phyloP scores from a whole-genome alignment of 1,140 invertebrate species.

The Harpegnathos saltator region DNA sequence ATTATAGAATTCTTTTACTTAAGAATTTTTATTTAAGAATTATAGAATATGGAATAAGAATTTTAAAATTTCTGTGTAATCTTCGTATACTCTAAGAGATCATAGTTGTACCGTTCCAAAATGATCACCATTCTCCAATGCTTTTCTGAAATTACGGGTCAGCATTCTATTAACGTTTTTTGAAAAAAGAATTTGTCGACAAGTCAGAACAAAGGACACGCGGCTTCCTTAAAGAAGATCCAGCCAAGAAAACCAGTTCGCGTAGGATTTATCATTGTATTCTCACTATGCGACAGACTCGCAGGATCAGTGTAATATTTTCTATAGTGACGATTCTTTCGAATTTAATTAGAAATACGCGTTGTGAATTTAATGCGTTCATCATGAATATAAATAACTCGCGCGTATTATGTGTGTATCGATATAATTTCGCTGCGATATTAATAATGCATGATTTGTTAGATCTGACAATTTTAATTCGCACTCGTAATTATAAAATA shows the following conservation, averaged over 20 bases:
- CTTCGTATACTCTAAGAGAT: not conserved
- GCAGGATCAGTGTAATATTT: conserved; percentile 23
- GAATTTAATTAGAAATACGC: not conserved
- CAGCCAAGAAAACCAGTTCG: conserved; percentile 71
- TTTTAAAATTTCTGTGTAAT: not conserved
- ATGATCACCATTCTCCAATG: conserved; percentile 4
- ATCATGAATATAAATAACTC: conserved; percentile 3
- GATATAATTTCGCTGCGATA: not conserved
- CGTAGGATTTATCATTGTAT: conserved; percentile 46
- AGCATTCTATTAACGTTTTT: not conserved
- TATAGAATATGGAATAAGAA: too few species aligned
- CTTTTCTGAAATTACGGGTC: conserved; percentile 31
- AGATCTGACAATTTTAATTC: not conserved
- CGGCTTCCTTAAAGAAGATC: conserved; percentile 50
- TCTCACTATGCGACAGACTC: conserved; percentile 66
- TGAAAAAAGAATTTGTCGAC: not conserved
- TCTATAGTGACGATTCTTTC: not conserved
- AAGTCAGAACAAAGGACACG: conserved; percentile 29
- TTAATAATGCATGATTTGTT: not conserved
- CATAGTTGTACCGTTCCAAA: not conserved
- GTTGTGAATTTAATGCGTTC: not conserved
- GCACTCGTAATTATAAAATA: not conserved
- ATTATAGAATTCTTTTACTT: too few species aligned
- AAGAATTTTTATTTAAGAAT: too few species aligned
- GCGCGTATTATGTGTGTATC: not conserved